Evolutionary conservation across 2,797 vertebrate species (phyloP), one percentile per base, ranked within the genome.

Genomic region (Chelmon rostratus): DNA sequence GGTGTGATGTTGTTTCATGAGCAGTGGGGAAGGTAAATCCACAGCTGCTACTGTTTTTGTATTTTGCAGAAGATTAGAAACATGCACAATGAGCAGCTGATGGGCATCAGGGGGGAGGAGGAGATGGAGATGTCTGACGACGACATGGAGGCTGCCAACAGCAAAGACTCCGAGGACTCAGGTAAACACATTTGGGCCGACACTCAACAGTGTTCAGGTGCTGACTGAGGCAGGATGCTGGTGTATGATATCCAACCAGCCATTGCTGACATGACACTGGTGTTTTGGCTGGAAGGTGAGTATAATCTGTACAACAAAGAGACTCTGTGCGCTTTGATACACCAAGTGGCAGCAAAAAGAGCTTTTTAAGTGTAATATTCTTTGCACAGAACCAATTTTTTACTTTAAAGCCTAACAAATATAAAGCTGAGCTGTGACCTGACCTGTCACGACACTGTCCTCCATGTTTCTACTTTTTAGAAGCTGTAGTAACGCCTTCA

Each of bases 81-180:
- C 94, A 97, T 98, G 93, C 97, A 99, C 91, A 99, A 96, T 1
- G 98, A 99, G 90, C 97, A 98, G 91, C 94, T 99, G 86, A 98
- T 99, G 98, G 97, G 97, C 81, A 98, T 99, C 92, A 96, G 98
- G 28, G 92, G 97, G 77, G 98, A 99, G 92, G 97, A 99, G 73
- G 97, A 98, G 91, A 99, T 99, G 98, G 98, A 99, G 87, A 99
- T 99, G 98, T 99, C 98, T 21, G 98, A 99, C 21, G 97, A 98
- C 23, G 98, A 99, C 92, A 97, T 97, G 93, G 97, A 97, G 88
- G 18, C 54, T 33, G 89, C 93, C 3, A 96, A 98, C 86, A 95
- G 94, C 92, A 98, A 97, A 90, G 96, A 98, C 94, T 96, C 94
- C 0, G 97, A 98, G 69, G 97, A 93, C 80, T 91, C 90, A 53